These are phyloP conservation scores for Leptopilina syphax DNA, from an alignment of 2,888 invertebrate species.

Conservation along the genomic window DNA sequence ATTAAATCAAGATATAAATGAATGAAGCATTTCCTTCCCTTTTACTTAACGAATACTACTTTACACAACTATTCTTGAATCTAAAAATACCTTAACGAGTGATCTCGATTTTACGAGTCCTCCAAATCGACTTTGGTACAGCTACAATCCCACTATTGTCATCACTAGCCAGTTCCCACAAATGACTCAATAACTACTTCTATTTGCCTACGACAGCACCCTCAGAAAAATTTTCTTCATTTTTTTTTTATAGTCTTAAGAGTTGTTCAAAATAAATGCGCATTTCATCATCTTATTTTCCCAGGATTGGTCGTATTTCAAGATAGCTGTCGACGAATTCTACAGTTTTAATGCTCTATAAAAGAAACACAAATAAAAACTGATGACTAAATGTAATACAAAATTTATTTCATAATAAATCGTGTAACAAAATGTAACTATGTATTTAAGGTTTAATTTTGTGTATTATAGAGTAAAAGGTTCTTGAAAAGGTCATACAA, in stretches of 20 bases:
- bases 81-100: slow-evolving; percentile 34
- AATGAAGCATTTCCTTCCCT: background rate
- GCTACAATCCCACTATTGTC: slow-evolving; percentile 36
- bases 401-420: background rate
- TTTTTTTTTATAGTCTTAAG: slow-evolving; percentile 19
- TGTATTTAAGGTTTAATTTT: background rate
- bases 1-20: background rate
- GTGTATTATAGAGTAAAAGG: too few species aligned
- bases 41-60: background rate
- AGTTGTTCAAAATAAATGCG: slow-evolving; percentile 35
- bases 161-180: slow-evolving; percentile 38
- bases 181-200: slow-evolving; percentile 32
- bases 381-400: slow-evolving; percentile 11
- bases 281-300: slow-evolving; percentile 18
- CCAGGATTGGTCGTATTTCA: slow-evolving; percentile 29
- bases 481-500: too few species aligned
- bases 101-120: slow-evolving; percentile 28
- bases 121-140: slow-evolving; percentile 35
- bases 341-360: slow-evolving; percentile 32
- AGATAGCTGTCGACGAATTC: slow-evolving; percentile 40
- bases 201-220: slow-evolving; percentile 37
- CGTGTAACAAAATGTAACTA: background rate
- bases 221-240: slow-evolving; percentile 21
- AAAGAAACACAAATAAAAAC: background rate
- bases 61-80: background rate